Base-by-base conservation (phyloP, 1,140 invertebrate species). In the Dryas iulia region DNA sequence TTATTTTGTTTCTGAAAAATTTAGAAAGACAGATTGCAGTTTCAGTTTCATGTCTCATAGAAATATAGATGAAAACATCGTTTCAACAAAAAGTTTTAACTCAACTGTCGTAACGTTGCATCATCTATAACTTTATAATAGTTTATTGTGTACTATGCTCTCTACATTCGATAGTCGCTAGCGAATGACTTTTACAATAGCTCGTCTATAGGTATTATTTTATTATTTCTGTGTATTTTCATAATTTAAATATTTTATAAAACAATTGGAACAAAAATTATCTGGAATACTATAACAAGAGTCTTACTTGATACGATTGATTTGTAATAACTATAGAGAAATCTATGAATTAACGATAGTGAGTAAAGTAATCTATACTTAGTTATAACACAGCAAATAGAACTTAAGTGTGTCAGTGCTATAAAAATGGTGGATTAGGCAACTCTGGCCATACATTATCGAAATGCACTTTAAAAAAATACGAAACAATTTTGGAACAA, bases 361-460 rank as follows among this genome's bases (percentile, higher is more conserved):
- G 8, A 18, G 18, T 47, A 1, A 47, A 47, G 39, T 47, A 18
- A 21, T 47, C 39, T 47, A 7, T 21, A 47, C 39, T 47, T 47
- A 47, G 39, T 47, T 53, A 52, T 14, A 39, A 21, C 18, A 10
- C 18, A 59, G 18, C 18, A 24, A 10, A 35, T 33, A 59, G 24
- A 52, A 59, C n/a, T 65, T 14, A 65, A 65, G 21, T 66, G 35
- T 59, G 63, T 59, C 63, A 66, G 14, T 35, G 63, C 63, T 59
- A 66, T 66, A 66, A 66, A 66, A 59, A 59, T 66, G 56, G 24
- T 58, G 25, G 63, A 66, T 66, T 66, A 66, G 63, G 24, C 54
- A 33, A 58, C 24, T 58, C 63, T 21, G 47, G 56, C 24, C 35
- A 66, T 66, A 58, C 35, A 47, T 66, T 66, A 66, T 66, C 35